A percentile compares a stretch with the other conserved stretches of the same genome.
phyloP scores from a whole-genome alignment of 2,888 invertebrate species.

The Nemapogon koenigi region DNA sequence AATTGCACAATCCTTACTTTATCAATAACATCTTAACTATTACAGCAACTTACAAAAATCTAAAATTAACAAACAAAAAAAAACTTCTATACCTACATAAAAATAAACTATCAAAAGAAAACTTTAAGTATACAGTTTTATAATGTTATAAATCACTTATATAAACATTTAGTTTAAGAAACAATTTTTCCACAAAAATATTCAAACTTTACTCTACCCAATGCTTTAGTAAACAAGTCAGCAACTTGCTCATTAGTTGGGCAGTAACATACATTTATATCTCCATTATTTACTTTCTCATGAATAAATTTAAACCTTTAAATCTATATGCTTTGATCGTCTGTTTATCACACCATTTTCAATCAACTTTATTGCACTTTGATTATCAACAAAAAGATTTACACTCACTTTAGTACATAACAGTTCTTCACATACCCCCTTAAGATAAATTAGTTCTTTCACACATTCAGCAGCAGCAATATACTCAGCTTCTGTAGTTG shows the following conservation, averaged over 20 bases:
- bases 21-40: background rate
- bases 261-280: background rate
- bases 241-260: background rate
- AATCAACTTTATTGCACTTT: no score
- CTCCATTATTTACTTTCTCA: background rate
- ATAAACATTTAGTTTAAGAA: background rate
- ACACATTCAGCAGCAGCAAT: background rate
- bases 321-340: background rate
- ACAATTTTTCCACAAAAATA: background rate
- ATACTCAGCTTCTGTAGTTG: background rate
- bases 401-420: no score
- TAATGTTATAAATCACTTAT: background rate
- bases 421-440: background rate
- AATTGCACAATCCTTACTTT: background rate
- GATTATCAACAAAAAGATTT: background rate
- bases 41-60: no score
- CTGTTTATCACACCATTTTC: background rate
- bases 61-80: background rate
- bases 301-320: no score
- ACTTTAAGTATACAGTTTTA: background rate
- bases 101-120: background rate
- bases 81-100: background rate
- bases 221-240: background rate
- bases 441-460: background rate
- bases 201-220: background rate